A percentile compares a stretch with the other conserved stretches of the same genome.
Evolutionary conservation across 2,797 vertebrate species (phyloP).

Genomic region (Intellagama lesueurii): DNA sequence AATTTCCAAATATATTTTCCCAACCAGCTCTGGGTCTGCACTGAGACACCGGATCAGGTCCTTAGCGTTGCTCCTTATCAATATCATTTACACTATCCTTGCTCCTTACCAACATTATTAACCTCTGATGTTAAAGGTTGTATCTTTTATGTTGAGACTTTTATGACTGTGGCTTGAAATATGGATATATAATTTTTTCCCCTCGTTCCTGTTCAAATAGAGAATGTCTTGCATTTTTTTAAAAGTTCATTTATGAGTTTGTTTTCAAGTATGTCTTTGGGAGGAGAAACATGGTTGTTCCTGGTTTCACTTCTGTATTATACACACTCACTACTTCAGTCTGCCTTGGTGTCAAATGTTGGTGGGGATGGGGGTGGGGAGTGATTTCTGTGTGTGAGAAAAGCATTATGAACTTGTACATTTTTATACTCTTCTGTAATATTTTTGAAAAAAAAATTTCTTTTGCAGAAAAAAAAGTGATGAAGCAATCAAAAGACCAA

Average conservation of each 20-base stretch:
- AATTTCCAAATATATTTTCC: background rate
- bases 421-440: slow-evolving; percentile 82
- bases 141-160: slow-evolving; percentile 59
- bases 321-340: slow-evolving; percentile 79
- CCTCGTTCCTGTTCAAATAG: slow-evolving; percentile 48
- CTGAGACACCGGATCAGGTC: background rate
- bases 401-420: slow-evolving; percentile 81
- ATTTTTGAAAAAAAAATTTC: slow-evolving; percentile 80
- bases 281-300: slow-evolving; percentile 44
- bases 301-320: slow-evolving; percentile 71
- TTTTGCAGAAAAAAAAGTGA: slow-evolving; percentile 79
- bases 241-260: slow-evolving; percentile 13
- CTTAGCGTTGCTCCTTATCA: slow-evolving; percentile 16
- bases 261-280: slow-evolving; percentile 59
- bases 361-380: slow-evolving; percentile 65
- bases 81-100: slow-evolving; percentile 62
- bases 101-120: slow-evolving; percentile 26
- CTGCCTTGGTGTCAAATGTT: slow-evolving; percentile 78
- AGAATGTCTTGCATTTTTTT: slow-evolving; percentile 58
- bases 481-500: slow-evolving; percentile 82
- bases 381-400: slow-evolving; percentile 79
- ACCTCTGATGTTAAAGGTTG: slow-evolving; percentile 67
- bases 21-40: background rate
- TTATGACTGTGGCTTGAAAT: slow-evolving; percentile 72
- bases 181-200: slow-evolving; percentile 39